Percentiles rank a stretch among this genome's conserved stretches.
Conservation (phyloP, 2,797 vertebrate species). For the Gambusia yucatana region DNA sequence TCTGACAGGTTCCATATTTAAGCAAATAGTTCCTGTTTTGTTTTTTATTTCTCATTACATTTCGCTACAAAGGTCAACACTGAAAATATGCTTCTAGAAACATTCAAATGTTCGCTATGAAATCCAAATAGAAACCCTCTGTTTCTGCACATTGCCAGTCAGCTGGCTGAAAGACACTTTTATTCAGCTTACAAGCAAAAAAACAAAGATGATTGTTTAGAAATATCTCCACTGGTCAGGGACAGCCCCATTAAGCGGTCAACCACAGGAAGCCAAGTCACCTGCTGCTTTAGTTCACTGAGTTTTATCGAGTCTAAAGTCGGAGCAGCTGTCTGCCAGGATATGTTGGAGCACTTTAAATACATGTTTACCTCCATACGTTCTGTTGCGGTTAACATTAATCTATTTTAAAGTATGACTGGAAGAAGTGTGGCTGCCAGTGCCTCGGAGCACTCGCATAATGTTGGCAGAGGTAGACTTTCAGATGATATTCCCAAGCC, state of each 20-base stretch:
- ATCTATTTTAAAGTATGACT: constrained; percentile 54
- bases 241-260: not conserved
- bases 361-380: not conserved
- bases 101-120: not conserved
- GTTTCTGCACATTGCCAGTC: not conserved
- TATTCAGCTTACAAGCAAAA: not conserved
- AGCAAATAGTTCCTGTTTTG: not conserved
- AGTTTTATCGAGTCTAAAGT: not conserved
- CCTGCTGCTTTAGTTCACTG: not conserved
- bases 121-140: not conserved
- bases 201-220: too few species aligned
- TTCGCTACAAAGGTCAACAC: too few species aligned
- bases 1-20: not conserved
- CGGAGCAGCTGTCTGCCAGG: not conserved
- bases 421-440: constrained; percentile 50
- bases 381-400: constrained; percentile 31
- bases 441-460: constrained; percentile 55
- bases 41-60: not conserved
- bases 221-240: not conserved
- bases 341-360: not conserved
- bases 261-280: not conserved
- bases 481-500: constrained; percentile 46
- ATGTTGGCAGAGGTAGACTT: constrained; percentile 58
- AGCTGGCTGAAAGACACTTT: too few species aligned
- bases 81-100: not conserved